These are phyloP conservation scores for Marisa cornuarietis DNA, from an alignment of 1,140 invertebrate species.

Conservation along the genomic window DNA sequence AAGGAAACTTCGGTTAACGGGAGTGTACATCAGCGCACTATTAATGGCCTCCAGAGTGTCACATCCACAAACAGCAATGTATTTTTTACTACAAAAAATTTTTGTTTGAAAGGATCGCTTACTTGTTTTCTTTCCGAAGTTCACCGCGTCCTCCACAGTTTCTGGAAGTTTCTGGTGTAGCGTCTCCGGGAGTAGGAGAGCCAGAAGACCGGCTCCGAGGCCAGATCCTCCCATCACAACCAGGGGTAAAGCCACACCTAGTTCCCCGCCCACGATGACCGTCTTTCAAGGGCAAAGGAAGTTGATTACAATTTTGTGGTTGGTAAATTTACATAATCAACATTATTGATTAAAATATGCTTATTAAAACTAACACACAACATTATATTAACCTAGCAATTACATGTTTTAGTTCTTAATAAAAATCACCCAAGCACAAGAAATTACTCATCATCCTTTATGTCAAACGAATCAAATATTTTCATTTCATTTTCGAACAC, in stretches of 20 bases:
- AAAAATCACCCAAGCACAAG: too few relatives aligned
- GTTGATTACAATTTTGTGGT: too few relatives aligned
- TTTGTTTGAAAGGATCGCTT: neutral
- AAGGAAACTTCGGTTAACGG: too few relatives aligned
- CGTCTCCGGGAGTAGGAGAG: conserved; percentile 72
- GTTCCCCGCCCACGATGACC: conserved; percentile 36
- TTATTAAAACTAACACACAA: too few relatives aligned
- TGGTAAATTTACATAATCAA: too few relatives aligned
- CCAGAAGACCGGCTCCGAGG: conserved; percentile 68
- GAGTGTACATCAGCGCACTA: neutral
- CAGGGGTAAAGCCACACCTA: conserved; percentile 63
- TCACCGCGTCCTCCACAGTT: conserved; percentile 70
- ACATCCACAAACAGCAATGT: neutral
- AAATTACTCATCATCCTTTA: too few relatives aligned
- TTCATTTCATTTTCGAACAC: too few relatives aligned
- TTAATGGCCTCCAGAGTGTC: neutral
- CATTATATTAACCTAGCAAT: too few relatives aligned
- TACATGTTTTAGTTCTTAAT: too few relatives aligned
- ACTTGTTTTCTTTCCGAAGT: conserved; percentile 29
- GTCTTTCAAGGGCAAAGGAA: conserved; percentile 27
- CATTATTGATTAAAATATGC: too few relatives aligned
- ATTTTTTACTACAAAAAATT: neutral
- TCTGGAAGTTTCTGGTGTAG: conserved; percentile 69
- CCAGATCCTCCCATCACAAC: conserved; percentile 72
- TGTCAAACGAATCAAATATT: too few relatives aligned